These are phyloP conservation scores for Trichopoda pennipes DNA, from an alignment of 2,888 invertebrate species.

Conservation along the genomic window DNA sequence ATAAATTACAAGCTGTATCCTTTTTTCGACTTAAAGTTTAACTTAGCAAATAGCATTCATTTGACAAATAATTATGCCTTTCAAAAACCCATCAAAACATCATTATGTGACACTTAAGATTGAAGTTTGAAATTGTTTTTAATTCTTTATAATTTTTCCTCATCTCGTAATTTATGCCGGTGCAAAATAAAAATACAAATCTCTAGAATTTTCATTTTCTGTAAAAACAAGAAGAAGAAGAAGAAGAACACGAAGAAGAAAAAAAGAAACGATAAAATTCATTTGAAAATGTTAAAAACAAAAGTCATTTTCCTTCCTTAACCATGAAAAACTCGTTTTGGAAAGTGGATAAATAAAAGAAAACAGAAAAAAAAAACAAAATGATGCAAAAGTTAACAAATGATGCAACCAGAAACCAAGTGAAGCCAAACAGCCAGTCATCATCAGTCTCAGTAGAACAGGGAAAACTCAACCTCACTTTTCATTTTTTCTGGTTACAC, in stretches of 20 bases:
- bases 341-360: slow-evolving; percentile 19
- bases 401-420: slow-evolving; percentile 58
- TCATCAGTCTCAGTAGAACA: slow-evolving; percentile 55
- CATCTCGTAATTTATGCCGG: slow-evolving; percentile 14
- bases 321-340: slow-evolving; percentile 54
- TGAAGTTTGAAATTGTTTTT: neutral
- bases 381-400: slow-evolving; percentile 5
- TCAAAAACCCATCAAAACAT: neutral
- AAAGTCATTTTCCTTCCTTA: slow-evolving; percentile 62
- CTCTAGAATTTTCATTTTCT: slow-evolving; percentile 57
- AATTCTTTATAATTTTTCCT: slow-evolving; percentile 8
- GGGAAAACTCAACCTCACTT: slow-evolving; percentile 67
- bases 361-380: too few relatives aligned
- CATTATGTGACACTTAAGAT: neutral
- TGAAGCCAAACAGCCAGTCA: slow-evolving; percentile 44
- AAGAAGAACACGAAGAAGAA: neutral
- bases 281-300: slow-evolving; percentile 65
- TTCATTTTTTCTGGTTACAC: slow-evolving; percentile 63
- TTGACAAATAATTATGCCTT: neutral
- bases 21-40: too few relatives aligned
- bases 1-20: too few relatives aligned
- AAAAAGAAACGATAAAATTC: slow-evolving; percentile 13
- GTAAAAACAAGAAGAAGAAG: slow-evolving; percentile 5
- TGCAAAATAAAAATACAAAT: slow-evolving; percentile 21
- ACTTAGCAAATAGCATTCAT: neutral